Base-by-base conservation (phyloP, 2,888 invertebrate species). In the Chrysina gloriosa region DNA sequence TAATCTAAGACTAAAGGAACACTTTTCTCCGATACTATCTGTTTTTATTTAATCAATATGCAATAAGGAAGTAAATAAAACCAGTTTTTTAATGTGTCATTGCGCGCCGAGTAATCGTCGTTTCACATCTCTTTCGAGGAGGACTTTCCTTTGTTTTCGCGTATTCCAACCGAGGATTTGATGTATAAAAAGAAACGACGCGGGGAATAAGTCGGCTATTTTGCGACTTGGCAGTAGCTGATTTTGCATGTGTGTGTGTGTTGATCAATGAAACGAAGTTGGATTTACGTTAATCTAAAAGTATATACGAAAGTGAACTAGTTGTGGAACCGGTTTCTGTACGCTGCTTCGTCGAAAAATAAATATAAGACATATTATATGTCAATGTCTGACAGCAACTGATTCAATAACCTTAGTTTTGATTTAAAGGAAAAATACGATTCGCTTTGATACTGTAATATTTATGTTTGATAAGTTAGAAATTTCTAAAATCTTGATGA, bases 261-360 rank as follows among this genome's bases (percentile, higher is more conserved):
- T 56, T 39, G 56, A 56, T 56, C 56, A 56, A 56, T 56, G 56
- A 36, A 56, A 56, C 34, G 29, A 34, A 36, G 56, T 36, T 56
- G 39, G n/a, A 21, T 34, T 56, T 56, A 50, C 50, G 50, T 56
- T 39, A 39, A 39, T 7, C 23, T 56, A 56, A 23, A 56, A 23
- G 36, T 34, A 71, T 71, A 75, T 73, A 74, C 68, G 72, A 74
- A 76, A 76, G 72, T 77, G 75, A 76, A 76, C 77, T 73, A 77
- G 76, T 77, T 75, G 75, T 72, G 64, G 58, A 75, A 76, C 77
- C 75, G 76, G 77, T 77, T 76, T 48, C 31, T 21, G 34, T 50
- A 50, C 48, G 36, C 48, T 34, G 11, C 63, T 47, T 19, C 63
- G 48, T 9, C 27, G 65, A 70, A 73, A 71, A 72, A 70, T 72